Base-by-base conservation (phyloP, 2,888 invertebrate genomes). In the Leptogaster cylindrica region DNA sequence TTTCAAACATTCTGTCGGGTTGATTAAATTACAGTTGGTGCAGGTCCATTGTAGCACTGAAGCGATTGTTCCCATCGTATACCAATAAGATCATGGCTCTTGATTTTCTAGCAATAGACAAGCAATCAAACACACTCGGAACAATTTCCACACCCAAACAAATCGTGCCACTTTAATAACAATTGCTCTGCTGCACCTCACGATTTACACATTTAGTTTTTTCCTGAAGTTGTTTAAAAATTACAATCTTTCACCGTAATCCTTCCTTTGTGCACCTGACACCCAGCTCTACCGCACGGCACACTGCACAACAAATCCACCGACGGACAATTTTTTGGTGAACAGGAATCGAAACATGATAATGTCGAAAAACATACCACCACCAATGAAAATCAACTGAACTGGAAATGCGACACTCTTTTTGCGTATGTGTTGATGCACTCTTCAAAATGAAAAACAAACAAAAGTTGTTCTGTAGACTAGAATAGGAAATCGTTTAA, bases 11-110 rank as follows among this genome's bases (percentile, higher is more conserved):
- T 93, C 93, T 72, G 92, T 92, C 73, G 93, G 92, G 82, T 93
- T 93, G 83, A 93, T 92, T 83, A 90, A 87, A 83, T 90, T 88
- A 85, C 93, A 93, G 83, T 88, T 87, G 82, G 87, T 87, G 86
- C 93, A 93, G 85, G 92, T 90, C 93, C 93, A 94, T 85, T 93
- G 93, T 82, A 93, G 88, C 84, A 93, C 93, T 82, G 93, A 93
- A 84, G 93, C 92, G 85, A 93, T 93, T 82, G 93, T 92, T 84
- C 93, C 93, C 93, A 93, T 93, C 73, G 67, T 73, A 72, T 69
- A 70, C 70, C 71, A 67, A 66, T 55, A 69, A 67, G 70, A 71
- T 71, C 74, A 74, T 73, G 75, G 73, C 75, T 74, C 71, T 71
- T 67, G 69, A 69, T 72, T 72, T 72, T 69, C 71, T 67, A 55